Evolutionary conservation across 1,140 invertebrate genomes (phyloP), one percentile per base, ranked within the genome.

Genomic region (Rhynchophorus ferrugineus): DNA sequence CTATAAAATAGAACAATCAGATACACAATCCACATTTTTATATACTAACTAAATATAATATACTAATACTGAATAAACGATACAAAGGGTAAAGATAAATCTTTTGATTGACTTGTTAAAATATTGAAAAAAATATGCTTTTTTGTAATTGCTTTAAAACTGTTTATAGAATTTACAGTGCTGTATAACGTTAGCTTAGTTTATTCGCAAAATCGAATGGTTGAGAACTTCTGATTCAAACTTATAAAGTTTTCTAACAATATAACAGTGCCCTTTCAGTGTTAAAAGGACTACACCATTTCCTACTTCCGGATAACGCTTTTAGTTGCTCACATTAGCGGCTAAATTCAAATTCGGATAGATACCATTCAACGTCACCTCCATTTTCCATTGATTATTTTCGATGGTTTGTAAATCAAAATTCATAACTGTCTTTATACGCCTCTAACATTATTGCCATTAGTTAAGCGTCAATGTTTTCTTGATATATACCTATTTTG

Each of bases 201-300:
- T n/a, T n/a, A n/a, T n/a, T 16, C 9, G 17, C 3, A 3, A 37
- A 37, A 3, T 6, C 37, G 17, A 33, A 22, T 33, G 22, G 34
- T 49, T 49, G 47, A 49, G 51, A 21, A 54, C 51, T 24, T 52
- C 51, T 54, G 51, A 43, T 16, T 35, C 3, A 46, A 22, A 46
- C 36, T 54, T 54, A 47, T 33, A 47, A 54, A 54, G 51, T 54
- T 54, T 41, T 54, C 51, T 46, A 54, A 54, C 51, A 54, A 54
- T 54, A 47, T 54, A 54, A 44, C 53, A 48, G 53, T 55, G 46
- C 53, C 53, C 53, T 55, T 55, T 55, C 41, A 55, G 41, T 29
- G 53, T 38, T 55, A 55, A 55, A 55, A 55, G 53, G 45, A 49
- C 47, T 49, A 46, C 50, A 49, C 51, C 53, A 54, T 54, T 54